phyloP scores from a whole-genome alignment of 2,888 invertebrate genomes.

The Nemapogon koenigi region DNA sequence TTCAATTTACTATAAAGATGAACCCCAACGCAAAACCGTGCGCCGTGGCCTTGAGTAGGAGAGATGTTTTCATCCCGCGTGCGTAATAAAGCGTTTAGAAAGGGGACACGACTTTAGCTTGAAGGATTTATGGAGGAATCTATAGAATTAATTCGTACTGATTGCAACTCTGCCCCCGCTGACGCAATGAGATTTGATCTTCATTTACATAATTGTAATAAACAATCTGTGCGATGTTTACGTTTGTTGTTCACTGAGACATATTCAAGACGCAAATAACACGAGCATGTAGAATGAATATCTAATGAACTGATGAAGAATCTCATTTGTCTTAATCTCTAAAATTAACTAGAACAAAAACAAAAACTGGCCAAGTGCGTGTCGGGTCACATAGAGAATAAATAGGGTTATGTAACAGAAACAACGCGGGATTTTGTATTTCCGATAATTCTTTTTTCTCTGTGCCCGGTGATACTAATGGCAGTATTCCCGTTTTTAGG shows the following conservation, averaged over 20 bases:
- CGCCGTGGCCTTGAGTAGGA: constrained; percentile 53
- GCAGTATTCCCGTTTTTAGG: no score
- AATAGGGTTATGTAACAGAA: no score
- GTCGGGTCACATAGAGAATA: no score
- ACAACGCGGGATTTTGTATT: no score
- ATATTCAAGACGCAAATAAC: not conserved
- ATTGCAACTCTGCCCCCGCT: constrained; percentile 32
- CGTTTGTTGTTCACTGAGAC: not conserved
- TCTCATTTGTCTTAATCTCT: no score
- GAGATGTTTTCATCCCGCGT: constrained; percentile 60
- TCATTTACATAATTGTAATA: constrained; percentile 19
- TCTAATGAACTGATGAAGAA: constrained; percentile 6
- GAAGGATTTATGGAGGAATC: constrained; percentile 56
- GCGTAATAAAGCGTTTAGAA: constrained; percentile 60
- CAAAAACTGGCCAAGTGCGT: no score
- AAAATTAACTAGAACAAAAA: no score
- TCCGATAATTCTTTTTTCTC: no score
- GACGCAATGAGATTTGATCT: constrained; percentile 17
- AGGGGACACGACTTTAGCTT: constrained; percentile 52
- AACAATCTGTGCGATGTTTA: constrained; percentile 11
- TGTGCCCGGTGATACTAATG: no score
- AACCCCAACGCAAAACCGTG: no score
- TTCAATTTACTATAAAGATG: no score
- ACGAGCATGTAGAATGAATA: constrained; percentile 3
- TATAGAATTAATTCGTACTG: constrained; percentile 51